Evolutionary conservation across 2,113 vertebrate genomes (phyloP).

Genomic region (Gymnocephalus cernua): DNA sequence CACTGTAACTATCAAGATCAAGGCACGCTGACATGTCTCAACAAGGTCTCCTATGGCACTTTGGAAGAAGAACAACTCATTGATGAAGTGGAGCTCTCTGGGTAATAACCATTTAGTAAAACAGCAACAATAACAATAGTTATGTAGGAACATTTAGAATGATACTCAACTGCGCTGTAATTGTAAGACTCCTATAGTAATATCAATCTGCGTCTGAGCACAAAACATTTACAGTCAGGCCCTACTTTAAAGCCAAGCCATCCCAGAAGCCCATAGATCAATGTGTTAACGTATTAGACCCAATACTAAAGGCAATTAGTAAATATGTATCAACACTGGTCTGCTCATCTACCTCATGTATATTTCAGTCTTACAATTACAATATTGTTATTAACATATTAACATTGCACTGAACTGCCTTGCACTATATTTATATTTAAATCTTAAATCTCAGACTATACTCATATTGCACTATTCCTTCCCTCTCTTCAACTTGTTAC

Average conservation of each 20-base stretch:
- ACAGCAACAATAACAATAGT: not conserved
- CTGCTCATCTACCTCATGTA: too few species aligned
- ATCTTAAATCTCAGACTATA: too few species aligned
- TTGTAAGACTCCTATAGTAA: not conserved
- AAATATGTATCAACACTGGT: too few species aligned
- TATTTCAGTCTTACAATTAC: too few species aligned
- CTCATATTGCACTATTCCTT: too few species aligned
- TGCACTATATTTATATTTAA: too few species aligned
- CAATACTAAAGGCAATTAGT: not conserved
- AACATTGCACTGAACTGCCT: too few species aligned
- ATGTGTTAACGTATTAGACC: not conserved
- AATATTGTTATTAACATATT: too few species aligned
- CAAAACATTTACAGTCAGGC: not conserved
- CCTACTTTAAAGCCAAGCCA: not conserved
- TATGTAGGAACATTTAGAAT: not conserved
- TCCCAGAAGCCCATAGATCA: not conserved
- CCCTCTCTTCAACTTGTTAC: too few species aligned
- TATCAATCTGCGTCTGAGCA: not conserved
- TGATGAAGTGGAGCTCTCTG: not conserved
- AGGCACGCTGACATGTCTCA: constrained; percentile 26
- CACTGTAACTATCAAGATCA: not conserved
- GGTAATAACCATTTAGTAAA: not conserved
- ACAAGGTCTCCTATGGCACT: not conserved
- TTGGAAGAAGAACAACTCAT: not conserved
- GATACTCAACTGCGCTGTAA: not conserved